Evolutionary conservation across 2,113 vertebrate species (phyloP).

Genomic region (Psophia crepitans): DNA sequence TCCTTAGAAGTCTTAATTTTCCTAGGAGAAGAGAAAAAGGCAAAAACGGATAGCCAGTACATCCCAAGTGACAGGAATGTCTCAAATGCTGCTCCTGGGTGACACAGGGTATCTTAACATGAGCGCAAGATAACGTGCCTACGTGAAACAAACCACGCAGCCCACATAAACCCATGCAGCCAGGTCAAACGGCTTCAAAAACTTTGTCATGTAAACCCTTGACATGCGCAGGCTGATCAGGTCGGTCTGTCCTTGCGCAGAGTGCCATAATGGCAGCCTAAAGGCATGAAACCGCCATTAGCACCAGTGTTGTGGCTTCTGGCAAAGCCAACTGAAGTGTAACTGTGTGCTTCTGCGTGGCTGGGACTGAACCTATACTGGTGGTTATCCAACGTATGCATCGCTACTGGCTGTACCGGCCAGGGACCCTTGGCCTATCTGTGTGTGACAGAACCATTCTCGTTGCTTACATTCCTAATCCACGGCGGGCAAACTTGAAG

Average conservation of each 20-base stretch:
- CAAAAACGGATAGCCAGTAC: not conserved
- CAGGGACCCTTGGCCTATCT: not conserved
- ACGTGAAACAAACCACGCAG: not conserved
- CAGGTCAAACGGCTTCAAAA: not conserved
- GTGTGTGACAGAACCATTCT: not conserved
- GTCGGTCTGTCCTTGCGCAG: not conserved
- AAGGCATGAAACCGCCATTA: not conserved
- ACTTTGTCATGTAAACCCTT: not conserved
- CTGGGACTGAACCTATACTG: not conserved
- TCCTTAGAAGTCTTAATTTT: not conserved
- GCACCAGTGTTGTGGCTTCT: not conserved
- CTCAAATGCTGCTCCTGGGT: not conserved
- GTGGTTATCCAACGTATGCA: not conserved
- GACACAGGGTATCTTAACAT: not conserved
- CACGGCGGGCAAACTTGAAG: not conserved
- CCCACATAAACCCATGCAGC: not conserved
- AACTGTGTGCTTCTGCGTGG: accelerated
- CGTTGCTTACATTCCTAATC: not conserved
- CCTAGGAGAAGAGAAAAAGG: not conserved
- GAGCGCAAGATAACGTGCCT: not conserved
- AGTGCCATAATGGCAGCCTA: not conserved
- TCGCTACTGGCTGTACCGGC: not conserved
- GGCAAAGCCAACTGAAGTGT: not conserved
- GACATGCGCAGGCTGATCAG: not conserved
- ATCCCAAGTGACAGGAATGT: not conserved